Conservation (phyloP, 2,113 vertebrate species). For the Glaucidium brasilianum region DNA sequence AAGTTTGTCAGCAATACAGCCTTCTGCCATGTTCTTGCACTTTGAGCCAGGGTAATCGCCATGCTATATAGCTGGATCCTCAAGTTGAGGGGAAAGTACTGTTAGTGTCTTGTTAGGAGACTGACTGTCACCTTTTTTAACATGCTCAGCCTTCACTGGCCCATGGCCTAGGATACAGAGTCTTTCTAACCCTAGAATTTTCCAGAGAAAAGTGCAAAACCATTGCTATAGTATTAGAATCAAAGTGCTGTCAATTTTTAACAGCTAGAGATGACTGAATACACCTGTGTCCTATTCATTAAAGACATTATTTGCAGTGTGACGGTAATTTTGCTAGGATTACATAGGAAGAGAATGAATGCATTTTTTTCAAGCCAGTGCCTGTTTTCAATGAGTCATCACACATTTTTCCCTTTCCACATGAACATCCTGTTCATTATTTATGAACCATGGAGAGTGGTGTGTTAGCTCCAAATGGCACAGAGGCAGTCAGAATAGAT, state of each 20-base stretch:
- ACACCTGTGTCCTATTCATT: neutral
- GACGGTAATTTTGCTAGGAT: neutral
- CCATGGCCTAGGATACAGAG: neutral
- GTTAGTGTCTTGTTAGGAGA: neutral
- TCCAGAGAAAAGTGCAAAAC: neutral
- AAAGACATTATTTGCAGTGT: neutral
- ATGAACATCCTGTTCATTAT: conserved; percentile 26
- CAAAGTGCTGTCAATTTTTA: neutral
- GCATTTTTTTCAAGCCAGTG: neutral
- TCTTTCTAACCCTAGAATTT: neutral
- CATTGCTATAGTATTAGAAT: neutral
- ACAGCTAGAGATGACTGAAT: neutral
- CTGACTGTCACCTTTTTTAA: neutral
- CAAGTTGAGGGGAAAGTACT: neutral
- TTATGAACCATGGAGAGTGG: neutral
- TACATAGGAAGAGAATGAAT: neutral
- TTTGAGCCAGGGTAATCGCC: neutral
- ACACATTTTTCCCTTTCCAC: neutral
- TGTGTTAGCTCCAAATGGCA: conserved; percentile 5
- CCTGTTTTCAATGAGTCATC: conserved; percentile 4
- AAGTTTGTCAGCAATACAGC: neutral
- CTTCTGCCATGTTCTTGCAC: neutral
- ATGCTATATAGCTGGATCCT: neutral
- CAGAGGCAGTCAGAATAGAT: neutral
- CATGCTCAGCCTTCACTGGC: neutral